phyloP scores from a whole-genome alignment of 2,888 invertebrate genomes.

The Amphipyra berbera region DNA sequence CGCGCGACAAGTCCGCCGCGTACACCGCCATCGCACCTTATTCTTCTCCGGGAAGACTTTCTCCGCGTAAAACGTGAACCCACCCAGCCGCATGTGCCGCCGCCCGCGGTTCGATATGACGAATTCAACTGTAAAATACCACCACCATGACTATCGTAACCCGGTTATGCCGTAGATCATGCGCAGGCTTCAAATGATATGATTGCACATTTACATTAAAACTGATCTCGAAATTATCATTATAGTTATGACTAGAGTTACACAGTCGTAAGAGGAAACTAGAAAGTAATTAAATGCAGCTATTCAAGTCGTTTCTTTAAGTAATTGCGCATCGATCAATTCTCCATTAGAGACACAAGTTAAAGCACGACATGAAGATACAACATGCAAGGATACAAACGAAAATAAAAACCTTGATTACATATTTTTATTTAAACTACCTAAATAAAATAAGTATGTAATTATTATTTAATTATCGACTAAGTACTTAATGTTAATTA shows the following conservation, averaged over 20 bases:
- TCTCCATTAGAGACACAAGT: not conserved
- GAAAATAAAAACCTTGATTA: slow-evolving; percentile 7
- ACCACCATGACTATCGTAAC: slow-evolving; percentile 68
- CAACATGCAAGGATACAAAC: not conserved
- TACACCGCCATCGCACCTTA: slow-evolving; percentile 88
- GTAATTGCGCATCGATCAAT: not conserved
- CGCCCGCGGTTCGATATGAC: slow-evolving; percentile 88
- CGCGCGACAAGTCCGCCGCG: slow-evolving; percentile 86
- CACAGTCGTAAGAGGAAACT: too few relatives aligned
- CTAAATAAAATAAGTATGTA: too few relatives aligned
- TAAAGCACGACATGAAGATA: not conserved
- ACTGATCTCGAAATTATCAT: slow-evolving; percentile 2
- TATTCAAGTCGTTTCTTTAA: not conserved
- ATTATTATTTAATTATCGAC: too few relatives aligned
- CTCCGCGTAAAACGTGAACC: slow-evolving; percentile 88
- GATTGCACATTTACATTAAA: not conserved
- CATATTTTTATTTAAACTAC: too few relatives aligned
- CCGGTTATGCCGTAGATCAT: slow-evolving; percentile 23
- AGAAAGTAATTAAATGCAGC: too few relatives aligned
- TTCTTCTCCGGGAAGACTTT: slow-evolving; percentile 88
- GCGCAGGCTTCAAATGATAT: slow-evolving; percentile 13
- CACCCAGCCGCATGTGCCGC: slow-evolving; percentile 86
- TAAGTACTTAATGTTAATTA: slow-evolving; percentile 25
- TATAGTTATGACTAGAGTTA: not conserved
- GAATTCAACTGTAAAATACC: slow-evolving; percentile 88